Percentiles rank a stretch among this genome's conserved stretches.
Evolutionary conservation across 2,113 vertebrate species (phyloP).

Genomic region (Pionites leucogaster): DNA sequence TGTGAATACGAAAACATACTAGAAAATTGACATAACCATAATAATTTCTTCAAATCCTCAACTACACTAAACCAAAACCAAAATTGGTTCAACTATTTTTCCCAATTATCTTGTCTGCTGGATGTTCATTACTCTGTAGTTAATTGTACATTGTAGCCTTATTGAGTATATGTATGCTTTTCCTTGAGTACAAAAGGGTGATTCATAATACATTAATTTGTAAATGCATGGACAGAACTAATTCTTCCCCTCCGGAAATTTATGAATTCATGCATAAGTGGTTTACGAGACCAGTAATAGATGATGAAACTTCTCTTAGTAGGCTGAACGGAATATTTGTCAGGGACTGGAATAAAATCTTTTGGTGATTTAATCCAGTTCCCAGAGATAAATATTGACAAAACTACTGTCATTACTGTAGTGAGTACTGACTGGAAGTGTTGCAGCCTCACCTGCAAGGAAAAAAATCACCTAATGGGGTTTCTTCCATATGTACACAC

Average conservation of each 20-base stretch:
- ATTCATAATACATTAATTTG: not conserved
- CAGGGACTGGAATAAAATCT: not conserved
- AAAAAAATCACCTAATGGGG: not conserved
- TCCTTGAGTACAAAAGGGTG: not conserved
- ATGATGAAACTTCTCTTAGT: not conserved
- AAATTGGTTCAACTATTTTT: constrained; percentile 26
- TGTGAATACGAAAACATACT: constrained; percentile 11
- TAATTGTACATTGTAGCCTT: not conserved
- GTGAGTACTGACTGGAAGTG: not conserved
- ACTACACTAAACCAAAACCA: not conserved
- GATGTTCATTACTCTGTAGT: not conserved
- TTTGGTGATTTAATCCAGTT: not conserved
- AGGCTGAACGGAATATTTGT: not conserved
- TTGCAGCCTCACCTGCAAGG: not conserved
- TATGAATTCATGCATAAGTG: not conserved
- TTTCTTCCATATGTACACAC: not conserved
- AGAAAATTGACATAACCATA: constrained; percentile 20
- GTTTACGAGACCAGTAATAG: not conserved
- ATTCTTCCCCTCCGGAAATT: not conserved
- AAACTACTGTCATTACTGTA: not conserved
- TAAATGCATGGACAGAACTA: not conserved
- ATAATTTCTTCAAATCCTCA: constrained; percentile 20
- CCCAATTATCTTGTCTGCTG: constrained; percentile 5
- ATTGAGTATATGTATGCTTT: not conserved
- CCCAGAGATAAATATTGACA: not conserved